These are phyloP conservation scores for Cataglyphis cursor DNA, from an alignment of 2,888 invertebrate genomes.

Conservation along the genomic window DNA sequence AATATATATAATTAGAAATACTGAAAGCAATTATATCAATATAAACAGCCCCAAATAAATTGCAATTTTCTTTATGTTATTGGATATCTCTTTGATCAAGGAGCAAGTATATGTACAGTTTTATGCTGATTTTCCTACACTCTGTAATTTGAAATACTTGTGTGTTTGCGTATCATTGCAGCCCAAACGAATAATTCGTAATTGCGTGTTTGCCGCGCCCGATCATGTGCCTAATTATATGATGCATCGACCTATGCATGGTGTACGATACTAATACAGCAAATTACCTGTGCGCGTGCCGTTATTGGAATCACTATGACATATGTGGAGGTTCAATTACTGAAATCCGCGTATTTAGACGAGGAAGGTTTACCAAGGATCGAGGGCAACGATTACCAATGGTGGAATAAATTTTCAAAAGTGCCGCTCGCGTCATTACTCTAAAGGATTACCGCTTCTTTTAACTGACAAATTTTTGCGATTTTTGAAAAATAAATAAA, in stretches of 20 bases:
- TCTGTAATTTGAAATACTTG: background rate
- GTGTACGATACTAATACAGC: constrained; percentile 43
- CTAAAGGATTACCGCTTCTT: constrained; percentile 36
- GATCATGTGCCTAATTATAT: constrained; percentile 54
- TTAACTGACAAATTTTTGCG: constrained; percentile 24
- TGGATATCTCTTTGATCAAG: background rate
- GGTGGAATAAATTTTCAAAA: constrained; percentile 31
- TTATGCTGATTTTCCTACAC: background rate
- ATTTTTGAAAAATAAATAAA: background rate
- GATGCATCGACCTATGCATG: constrained; percentile 18
- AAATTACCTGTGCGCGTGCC: constrained; percentile 43
- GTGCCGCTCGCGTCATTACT: constrained; percentile 54
- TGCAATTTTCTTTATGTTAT: background rate
- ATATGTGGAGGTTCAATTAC: constrained; percentile 26
- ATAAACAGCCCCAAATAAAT: background rate
- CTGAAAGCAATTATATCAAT: background rate
- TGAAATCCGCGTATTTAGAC: constrained; percentile 38
- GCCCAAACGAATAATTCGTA: constrained; percentile 47
- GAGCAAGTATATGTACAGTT: background rate
- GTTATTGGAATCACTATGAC: constrained; percentile 48
- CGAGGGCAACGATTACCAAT: constrained; percentile 27
- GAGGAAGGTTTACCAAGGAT: background rate
- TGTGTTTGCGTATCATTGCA: constrained; percentile 13
- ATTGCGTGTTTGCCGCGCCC: constrained; percentile 28
- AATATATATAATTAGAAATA: constrained; percentile 6